Evolutionary conservation across 2,888 invertebrate genomes (phyloP).

Genomic region (Tenthredo distinguenda): DNA sequence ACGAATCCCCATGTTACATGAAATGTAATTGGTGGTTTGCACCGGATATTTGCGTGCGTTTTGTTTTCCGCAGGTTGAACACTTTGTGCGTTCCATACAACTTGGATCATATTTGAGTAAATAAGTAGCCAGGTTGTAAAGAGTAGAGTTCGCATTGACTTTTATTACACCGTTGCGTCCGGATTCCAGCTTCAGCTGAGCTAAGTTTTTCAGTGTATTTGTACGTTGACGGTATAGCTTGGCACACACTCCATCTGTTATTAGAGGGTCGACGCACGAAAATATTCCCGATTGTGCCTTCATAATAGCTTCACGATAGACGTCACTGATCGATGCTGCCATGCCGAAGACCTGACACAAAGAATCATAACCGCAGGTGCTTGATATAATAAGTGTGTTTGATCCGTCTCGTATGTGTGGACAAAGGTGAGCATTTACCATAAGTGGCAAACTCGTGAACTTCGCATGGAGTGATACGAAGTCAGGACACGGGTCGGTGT

Average conservation of each 20-base stretch:
- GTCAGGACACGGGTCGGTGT: constrained; percentile 38
- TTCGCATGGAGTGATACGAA: constrained; percentile 30
- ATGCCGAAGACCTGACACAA: constrained; percentile 40
- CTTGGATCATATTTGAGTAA: constrained; percentile 41
- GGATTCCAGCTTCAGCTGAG: constrained; percentile 24
- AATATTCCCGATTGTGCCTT: constrained; percentile 34
- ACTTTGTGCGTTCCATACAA: constrained; percentile 22
- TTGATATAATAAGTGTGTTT: constrained; percentile 5
- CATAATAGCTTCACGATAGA: constrained; percentile 34
- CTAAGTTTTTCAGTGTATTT: not conserved
- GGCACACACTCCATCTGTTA: constrained; percentile 31
- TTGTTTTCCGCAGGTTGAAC: constrained; percentile 31
- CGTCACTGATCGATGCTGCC: constrained; percentile 12
- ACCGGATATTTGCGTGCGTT: constrained; percentile 30
- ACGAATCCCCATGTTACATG: constrained; percentile 19
- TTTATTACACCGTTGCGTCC: constrained; percentile 33
- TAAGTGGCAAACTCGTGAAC: constrained; percentile 36
- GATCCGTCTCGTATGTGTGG: constrained; percentile 32
- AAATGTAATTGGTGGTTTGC: constrained; percentile 39
- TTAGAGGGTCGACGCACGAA: constrained; percentile 26
- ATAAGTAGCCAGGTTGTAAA: constrained; percentile 34
- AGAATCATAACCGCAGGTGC: constrained; percentile 35
- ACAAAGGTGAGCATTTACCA: constrained; percentile 38
- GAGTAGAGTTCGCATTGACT: constrained; percentile 15
- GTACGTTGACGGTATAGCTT: constrained; percentile 29